Evolutionary conservation across 92 coral and sea anemone species (phyloP).

Genomic region (Galaxea fascicularis): DNA sequence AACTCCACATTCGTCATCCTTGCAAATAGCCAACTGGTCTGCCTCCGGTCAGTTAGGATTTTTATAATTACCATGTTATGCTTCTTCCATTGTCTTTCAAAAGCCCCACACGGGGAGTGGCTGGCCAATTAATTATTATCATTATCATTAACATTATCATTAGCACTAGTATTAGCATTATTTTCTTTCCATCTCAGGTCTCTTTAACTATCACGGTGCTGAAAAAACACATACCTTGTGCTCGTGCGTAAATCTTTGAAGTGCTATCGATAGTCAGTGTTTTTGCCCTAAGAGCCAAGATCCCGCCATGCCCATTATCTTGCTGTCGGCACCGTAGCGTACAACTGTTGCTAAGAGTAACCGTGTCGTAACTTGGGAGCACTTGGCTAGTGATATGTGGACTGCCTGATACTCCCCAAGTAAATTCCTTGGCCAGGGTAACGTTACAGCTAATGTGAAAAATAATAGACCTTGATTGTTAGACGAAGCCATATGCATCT

Average conservation of each 20-base stretch:
- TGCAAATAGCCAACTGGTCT: too few relatives aligned
- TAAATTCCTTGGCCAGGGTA: conserved; percentile 20
- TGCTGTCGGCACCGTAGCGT: conserved; percentile 45
- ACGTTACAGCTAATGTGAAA: conserved; percentile 42
- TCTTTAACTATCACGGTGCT: neutral
- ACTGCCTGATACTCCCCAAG: neutral
- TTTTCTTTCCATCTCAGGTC: neutral
- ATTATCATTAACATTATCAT: too few relatives aligned
- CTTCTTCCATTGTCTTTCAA: too few relatives aligned
- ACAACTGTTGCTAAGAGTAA: conserved; percentile 60
- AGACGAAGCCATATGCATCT: too few relatives aligned
- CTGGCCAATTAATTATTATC: too few relatives aligned
- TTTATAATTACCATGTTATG: too few relatives aligned
- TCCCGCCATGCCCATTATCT: conserved; percentile 58
- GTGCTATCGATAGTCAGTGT: conserved; percentile 62
- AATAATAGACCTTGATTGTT: too few relatives aligned
- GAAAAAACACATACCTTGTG: conserved; percentile 35
- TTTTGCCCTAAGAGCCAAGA: conserved; percentile 66
- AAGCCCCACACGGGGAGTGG: too few relatives aligned
- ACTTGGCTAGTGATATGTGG: conserved; percentile 61
- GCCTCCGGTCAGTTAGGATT: too few relatives aligned
- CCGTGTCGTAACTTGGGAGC: conserved; percentile 46
- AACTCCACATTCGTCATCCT: too few relatives aligned
- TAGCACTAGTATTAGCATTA: too few relatives aligned
- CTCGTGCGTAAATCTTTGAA: conserved; percentile 51